Percentiles rank a stretch among this genome's conserved stretches.
Evolutionary conservation across 2,113 vertebrate genomes (phyloP).

Genomic region (Amblyornis subalaris): DNA sequence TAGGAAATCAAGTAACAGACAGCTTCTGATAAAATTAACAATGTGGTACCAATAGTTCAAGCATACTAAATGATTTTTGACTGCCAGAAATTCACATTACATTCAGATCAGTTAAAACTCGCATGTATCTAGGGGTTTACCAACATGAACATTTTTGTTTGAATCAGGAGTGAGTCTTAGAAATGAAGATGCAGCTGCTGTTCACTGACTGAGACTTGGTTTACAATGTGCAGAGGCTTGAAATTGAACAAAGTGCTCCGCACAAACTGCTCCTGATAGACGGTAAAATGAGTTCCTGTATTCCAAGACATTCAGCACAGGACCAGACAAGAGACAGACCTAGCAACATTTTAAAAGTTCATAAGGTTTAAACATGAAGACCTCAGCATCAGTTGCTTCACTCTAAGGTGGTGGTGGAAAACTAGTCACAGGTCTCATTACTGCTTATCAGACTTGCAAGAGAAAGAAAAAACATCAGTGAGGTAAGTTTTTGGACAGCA

Average conservation of each 20-base stretch:
- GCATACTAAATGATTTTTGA: background rate
- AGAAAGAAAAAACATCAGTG: background rate
- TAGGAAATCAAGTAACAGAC: background rate
- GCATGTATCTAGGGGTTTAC: background rate
- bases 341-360: background rate
- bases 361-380: background rate
- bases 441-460: background rate
- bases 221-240: background rate
- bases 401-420: background rate
- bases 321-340: background rate
- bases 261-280: background rate
- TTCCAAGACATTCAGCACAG: background rate
- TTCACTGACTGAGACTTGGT: background rate
- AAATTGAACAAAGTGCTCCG: background rate
- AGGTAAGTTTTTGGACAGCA: background rate
- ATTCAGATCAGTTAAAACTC: background rate
- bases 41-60: background rate
- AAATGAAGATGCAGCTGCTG: background rate
- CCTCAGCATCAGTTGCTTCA: background rate
- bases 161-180: background rate
- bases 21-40: background rate
- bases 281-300: background rate
- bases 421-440: background rate
- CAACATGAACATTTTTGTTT: background rate
- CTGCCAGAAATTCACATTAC: background rate